Conservation (phyloP, 2,797 vertebrate genomes). For the Alectoris magna region DNA sequence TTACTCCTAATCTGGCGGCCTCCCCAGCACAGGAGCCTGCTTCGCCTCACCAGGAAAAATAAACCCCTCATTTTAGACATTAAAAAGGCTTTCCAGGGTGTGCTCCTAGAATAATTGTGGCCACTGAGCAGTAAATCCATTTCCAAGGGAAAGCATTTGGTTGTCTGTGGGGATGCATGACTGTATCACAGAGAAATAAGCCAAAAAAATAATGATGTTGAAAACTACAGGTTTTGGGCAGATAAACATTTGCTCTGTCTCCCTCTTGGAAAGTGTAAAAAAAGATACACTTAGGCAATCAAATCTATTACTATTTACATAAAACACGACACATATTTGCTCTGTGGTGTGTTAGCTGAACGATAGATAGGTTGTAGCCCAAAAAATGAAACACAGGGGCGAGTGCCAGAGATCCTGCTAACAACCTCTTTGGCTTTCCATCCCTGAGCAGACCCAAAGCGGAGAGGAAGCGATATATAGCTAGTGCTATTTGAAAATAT, state of each 20-base stretch:
- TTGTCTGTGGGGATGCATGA: neutral
- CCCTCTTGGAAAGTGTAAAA: neutral
- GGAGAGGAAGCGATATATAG: neutral
- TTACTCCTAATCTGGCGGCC: neutral
- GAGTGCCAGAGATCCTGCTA: neutral
- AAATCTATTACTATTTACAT: neutral
- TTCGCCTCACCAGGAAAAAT: neutral
- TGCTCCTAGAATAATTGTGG: neutral
- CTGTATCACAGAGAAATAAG: neutral
- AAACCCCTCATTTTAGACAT: neutral
- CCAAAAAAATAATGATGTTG: neutral
- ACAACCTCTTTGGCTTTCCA: neutral
- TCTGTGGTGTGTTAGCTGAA: neutral
- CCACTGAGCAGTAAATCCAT: neutral
- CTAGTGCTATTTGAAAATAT: neutral
- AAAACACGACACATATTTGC: neutral
- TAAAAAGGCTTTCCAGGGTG: neutral
- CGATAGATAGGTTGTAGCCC: neutral
- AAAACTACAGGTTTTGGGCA: neutral
- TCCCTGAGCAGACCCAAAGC: neutral
- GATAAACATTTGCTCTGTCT: neutral
- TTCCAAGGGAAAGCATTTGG: neutral
- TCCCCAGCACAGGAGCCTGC: neutral
- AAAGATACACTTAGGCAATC: neutral
- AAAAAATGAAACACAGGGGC: rapidly evolving